A percentile compares a stretch with the other conserved stretches of the same genome.
Evolutionary conservation across 2,113 vertebrate species (phyloP).

Genomic region (Pao palembangensis): DNA sequence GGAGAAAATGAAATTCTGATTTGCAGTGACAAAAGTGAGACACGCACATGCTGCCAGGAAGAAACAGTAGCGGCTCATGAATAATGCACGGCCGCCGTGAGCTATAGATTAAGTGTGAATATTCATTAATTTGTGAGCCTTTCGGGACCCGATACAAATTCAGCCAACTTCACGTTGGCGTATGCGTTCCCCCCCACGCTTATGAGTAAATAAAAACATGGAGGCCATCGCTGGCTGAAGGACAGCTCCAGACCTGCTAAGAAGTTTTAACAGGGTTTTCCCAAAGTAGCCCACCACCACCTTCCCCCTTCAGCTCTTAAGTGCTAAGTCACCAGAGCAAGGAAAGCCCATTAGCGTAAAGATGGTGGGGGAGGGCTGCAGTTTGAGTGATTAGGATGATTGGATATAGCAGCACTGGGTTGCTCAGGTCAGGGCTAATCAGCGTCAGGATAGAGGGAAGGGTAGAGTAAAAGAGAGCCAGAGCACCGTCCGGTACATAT

Average conservation of each 20-base stretch:
- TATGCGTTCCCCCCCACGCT: conserved; percentile 46
- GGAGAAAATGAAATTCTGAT: conserved; percentile 67
- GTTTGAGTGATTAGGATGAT: conserved; percentile 76
- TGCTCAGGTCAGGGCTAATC: conserved; percentile 75
- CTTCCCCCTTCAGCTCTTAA: conserved; percentile 65
- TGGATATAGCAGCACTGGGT: conserved; percentile 74
- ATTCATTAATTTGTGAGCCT: conserved; percentile 78
- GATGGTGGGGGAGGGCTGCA: conserved; percentile 61
- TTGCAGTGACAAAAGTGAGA: conserved; percentile 68
- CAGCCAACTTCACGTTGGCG: conserved; percentile 60
- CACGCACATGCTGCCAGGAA: conserved; percentile 48
- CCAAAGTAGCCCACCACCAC: conserved; percentile 45
- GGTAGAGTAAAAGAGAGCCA: conserved; percentile 54
- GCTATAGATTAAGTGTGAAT: conserved; percentile 81
- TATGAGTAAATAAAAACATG: conserved; percentile 56
- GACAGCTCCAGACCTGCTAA: conserved; percentile 45
- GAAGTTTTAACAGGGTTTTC: conserved; percentile 68
- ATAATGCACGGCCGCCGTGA: conserved; percentile 72
- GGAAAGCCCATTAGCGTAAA: conserved; percentile 78
- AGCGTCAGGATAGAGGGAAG: conserved; percentile 68
- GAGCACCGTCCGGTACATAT: conserved; percentile 19
- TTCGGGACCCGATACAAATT: conserved; percentile 78
- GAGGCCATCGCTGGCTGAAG: conserved; percentile 37
- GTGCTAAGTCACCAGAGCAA: conserved; percentile 75
- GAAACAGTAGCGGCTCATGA: conserved; percentile 69